phyloP scores from a whole-genome alignment of 1,140 invertebrate species.

The Cotesia typhae region DNA sequence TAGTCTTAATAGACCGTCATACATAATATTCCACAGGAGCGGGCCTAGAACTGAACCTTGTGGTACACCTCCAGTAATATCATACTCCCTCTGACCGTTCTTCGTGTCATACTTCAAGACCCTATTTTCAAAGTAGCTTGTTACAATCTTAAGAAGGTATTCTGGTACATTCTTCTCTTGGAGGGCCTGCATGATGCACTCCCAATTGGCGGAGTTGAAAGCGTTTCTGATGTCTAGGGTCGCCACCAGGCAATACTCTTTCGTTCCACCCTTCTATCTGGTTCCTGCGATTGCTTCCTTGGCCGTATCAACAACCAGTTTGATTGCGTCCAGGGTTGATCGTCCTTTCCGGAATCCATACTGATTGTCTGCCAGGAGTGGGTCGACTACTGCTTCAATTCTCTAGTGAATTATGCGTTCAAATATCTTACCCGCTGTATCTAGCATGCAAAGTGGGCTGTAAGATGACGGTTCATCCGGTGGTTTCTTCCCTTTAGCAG shows the following conservation, averaged over 20 bases:
- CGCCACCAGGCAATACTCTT: constrained; percentile 29
- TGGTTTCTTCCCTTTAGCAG: neutral
- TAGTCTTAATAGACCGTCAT: constrained; percentile 1
- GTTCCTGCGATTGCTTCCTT: constrained; percentile 3
- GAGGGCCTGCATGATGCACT: constrained; percentile 15
- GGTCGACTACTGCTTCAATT: neutral
- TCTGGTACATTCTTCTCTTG: neutral
- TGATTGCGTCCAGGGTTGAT: neutral
- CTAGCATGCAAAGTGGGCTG: neutral
- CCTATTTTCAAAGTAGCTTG: constrained; percentile 14
- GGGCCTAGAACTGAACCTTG: constrained; percentile 18
- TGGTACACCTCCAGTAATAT: constrained; percentile 22
- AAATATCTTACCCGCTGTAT: neutral
- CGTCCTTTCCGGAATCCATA: neutral
- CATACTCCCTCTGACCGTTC: neutral
- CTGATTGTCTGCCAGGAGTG: too few relatives aligned
- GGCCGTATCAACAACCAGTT: neutral
- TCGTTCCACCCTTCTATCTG: neutral
- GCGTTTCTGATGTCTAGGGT: constrained; percentile 34
- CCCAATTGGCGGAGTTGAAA: constrained; percentile 36
- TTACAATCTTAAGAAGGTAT: neutral
- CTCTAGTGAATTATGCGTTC: neutral
- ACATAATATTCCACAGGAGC: constrained; percentile 14
- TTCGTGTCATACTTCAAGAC: constrained; percentile 17
- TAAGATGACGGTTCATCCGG: neutral